Conservation (phyloP, 1,140 invertebrate genomes). For the Heliconius melpomene region DNA sequence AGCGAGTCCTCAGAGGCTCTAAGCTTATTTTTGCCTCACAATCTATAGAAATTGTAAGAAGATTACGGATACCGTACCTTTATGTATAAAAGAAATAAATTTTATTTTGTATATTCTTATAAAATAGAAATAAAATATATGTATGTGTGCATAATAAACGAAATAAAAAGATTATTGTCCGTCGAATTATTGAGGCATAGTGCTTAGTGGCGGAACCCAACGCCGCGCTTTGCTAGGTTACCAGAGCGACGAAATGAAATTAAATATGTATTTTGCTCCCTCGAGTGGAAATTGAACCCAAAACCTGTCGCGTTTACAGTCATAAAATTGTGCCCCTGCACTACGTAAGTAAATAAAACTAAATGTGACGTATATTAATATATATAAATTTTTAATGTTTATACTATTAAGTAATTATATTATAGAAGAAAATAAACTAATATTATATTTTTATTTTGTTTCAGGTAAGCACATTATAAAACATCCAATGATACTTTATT, state of each 20-base stretch:
- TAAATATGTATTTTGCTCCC: too few relatives aligned
- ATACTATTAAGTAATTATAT: too few relatives aligned
- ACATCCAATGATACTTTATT: background rate
- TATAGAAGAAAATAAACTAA: background rate
- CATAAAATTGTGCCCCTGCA: background rate
- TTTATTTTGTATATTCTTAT: background rate
- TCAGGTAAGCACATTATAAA: slow-evolving; percentile 13
- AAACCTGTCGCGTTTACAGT: too few relatives aligned
- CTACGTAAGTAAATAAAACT: too few relatives aligned
- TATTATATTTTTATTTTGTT: slow-evolving; percentile 3
- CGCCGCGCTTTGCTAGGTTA: too few relatives aligned
- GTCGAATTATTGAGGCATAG: too few relatives aligned
- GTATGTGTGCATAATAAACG: background rate
- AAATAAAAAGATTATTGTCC: too few relatives aligned
- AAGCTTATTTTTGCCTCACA: slow-evolving; percentile 44
- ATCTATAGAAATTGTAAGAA: slow-evolving; percentile 46
- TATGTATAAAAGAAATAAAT: background rate
- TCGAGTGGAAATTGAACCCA: too few relatives aligned
- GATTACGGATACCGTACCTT: slow-evolving; percentile 35
- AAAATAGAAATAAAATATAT: background rate
- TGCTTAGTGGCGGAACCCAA: too few relatives aligned
- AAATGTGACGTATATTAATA: too few relatives aligned
- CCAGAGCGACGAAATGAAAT: too few relatives aligned
- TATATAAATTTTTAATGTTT: too few relatives aligned
- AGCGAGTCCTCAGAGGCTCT: slow-evolving; percentile 31